These are phyloP conservation scores for Montipora sp. DNA, from an alignment of 64 coral and sea anemone species.

Conservation along the genomic window DNA sequence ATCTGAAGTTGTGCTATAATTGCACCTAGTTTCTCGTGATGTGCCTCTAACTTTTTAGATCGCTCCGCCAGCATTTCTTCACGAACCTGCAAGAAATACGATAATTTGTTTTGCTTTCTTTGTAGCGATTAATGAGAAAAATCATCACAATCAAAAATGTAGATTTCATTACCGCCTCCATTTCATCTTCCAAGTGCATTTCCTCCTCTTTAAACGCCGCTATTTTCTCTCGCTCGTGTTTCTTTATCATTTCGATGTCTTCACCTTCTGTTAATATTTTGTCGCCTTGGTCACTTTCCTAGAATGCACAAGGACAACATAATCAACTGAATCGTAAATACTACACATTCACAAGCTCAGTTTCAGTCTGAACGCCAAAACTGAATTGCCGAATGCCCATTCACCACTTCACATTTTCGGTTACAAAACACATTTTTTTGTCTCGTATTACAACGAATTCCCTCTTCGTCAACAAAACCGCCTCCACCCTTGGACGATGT, in stretches of 20 bases:
- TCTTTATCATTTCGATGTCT: conserved; percentile 92
- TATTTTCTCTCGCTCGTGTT: conserved; percentile 91
- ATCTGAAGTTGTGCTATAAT: conserved; percentile 91
- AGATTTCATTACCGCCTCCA: conserved; percentile 49
- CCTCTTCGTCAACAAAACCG: too few species aligned
- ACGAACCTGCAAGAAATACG: conserved; percentile 46
- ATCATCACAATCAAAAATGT: background rate
- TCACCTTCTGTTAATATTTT: conserved; percentile 74
- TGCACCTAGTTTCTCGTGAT: conserved; percentile 80
- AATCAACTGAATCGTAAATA: background rate
- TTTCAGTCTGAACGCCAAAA: background rate
- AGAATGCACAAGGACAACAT: background rate
- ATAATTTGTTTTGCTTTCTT: background rate
- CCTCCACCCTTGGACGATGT: too few species aligned
- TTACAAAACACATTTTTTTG: too few species aligned
- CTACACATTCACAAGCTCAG: background rate
- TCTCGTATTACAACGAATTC: too few species aligned
- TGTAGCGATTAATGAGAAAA: background rate
- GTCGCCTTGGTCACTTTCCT: conserved; percentile 69
- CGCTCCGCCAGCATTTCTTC: conserved; percentile 91
- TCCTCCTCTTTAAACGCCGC: conserved; percentile 63
- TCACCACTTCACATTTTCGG: too few species aligned
- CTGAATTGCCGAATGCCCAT: too few species aligned
- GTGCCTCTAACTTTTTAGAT: conserved; percentile 75
- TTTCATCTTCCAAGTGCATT: conserved; percentile 64